Base-by-base conservation (phyloP, 2,113 vertebrate genomes). In the Semnornis frantzii region DNA sequence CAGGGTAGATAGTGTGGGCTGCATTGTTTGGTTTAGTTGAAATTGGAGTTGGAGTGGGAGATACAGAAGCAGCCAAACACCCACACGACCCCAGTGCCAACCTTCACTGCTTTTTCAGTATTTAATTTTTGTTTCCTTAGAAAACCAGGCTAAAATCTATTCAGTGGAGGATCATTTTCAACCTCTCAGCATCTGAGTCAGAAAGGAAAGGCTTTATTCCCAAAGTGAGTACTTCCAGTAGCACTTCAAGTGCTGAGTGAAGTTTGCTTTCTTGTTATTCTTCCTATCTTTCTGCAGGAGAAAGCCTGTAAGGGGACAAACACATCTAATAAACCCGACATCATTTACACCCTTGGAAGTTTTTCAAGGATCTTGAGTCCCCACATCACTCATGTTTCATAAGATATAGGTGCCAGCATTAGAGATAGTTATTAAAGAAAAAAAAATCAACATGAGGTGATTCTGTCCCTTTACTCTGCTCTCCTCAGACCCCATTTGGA, bases 101-200 rank as follows among this genome's bases (percentile, higher is more conserved):
- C 58, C 54, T 78, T 46, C 28, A 15, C 2, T 75, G 73, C 30
- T 42, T 66, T 25, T 78, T 68, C 62, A 85, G 25, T 0, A 0
- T 21, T 82, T 81, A 48, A 71, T 86, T 94, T 92, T 71, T 84
- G 18, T 75, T 95, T 91, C 84, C 85, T 95, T 91, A 78, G 90
- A 91, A 94, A 96, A 82, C 16, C 73, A 92, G 81, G 58, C 77
- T 68, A 50, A 64, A 37, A 23, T 91, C 62, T 15, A 42, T 39
- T 69, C 74, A 64, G 86, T 55, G 91, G 58, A 78, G 79, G 75
- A 87, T 91, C 1, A 0, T 69, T 91, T 94, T 62, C 85, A 85
- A 12, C 28, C 44, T 76, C 66, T 27, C 46, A 27, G 44, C 9
- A 9, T 64, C 85, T 79, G 81, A 52, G 37, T 28, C 59, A 65